Base-by-base conservation (phyloP, 2,797 vertebrate genomes). In the Rhabdomys pumilio region DNA sequence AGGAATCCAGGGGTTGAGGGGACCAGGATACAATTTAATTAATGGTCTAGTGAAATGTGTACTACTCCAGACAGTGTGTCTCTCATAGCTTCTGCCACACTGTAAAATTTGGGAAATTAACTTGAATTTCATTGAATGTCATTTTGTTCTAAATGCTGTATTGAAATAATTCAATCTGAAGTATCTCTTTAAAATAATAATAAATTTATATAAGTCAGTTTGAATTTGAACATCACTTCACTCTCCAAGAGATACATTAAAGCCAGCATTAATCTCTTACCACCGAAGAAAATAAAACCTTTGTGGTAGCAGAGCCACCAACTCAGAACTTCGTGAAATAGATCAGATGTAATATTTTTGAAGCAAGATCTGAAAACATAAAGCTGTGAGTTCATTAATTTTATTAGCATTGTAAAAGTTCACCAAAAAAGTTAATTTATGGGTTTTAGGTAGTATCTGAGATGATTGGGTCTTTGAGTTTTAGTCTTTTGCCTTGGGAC, bases 151-250 rank as follows among this genome's bases (percentile, higher is more conserved):
- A 94, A 75, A 65, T 81, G 47, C 93, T 94, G 22, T 38, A 61
- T 44, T 80, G n/a, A 97, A 96, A 89, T 90, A 96, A 93, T 83
- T 83, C 77, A 93, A 90, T n/a, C 44, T 50, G 57, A 96, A 89
- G 14, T 5, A 85, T 96, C 92, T 95, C 20, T 95, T 91, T n/a
- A 59, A 80, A 94, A 57, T 87, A 84, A 55, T 55, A 47, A 69
- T 63, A 77, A 89, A 24, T 82, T 55, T 92, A 53, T 61, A 47
- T 34, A 84, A 20, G 41, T n/a, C 12, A 0, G 38, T 19, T 76
- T 92, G 86, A 94, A 34, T 89, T 80, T 89, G 50, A 94, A 93
- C 57, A 15, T 79, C 47, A 93, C 53, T 59, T 93, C 44, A 77
- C 85, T 53, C 59, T 93, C 41, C 76, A 69, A 90, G 31, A 96